Evolutionary conservation across 53 echinoderm and acorn worm genomes (phyloP).

Genomic region (Echinarachnius parma): DNA sequence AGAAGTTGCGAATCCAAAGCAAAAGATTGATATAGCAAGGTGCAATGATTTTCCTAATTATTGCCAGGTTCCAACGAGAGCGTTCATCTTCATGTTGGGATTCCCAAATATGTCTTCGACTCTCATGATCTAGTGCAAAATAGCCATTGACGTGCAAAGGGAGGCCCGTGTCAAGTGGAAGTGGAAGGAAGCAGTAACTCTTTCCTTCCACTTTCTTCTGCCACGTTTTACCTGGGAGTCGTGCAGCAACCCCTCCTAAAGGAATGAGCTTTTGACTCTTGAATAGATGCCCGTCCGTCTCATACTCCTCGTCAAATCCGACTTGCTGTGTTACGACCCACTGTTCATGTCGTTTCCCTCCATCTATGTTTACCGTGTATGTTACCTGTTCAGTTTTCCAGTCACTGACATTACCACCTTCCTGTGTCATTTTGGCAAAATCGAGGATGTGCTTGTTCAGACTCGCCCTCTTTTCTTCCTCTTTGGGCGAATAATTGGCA

Average conservation of each 20-base stretch:
- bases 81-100: slow-evolving; percentile 36
- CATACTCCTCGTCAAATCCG: slow-evolving; percentile 33
- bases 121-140: slow-evolving; percentile 72
- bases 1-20: slow-evolving; percentile 7
- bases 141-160: slow-evolving; percentile 62
- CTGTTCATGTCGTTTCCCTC: slow-evolving; percentile 17
- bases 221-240: slow-evolving; percentile 5
- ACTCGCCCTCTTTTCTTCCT: too few species aligned
- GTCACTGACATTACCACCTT: too few species aligned
- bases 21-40: slow-evolving; percentile 60
- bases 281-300: too few species aligned
- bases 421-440: too few species aligned
- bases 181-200: slow-evolving; percentile 81
- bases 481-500: too few species aligned
- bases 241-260: slow-evolving; percentile 79
- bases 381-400: too few species aligned
- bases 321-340: slow-evolving; percentile 80
- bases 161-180: slow-evolving; percentile 64
- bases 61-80: slow-evolving; percentile 56
- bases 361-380: too few species aligned
- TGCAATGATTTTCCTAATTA: slow-evolving; percentile 51
- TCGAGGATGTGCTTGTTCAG: too few species aligned
- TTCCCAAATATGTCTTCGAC: slow-evolving; percentile 68
- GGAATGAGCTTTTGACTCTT: slow-evolving; percentile 62
- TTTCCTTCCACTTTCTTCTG: too few species aligned